Evolutionary conservation across 2,113 vertebrate species (phyloP).

Genomic region (Syngnathoides biaculeatus): DNA sequence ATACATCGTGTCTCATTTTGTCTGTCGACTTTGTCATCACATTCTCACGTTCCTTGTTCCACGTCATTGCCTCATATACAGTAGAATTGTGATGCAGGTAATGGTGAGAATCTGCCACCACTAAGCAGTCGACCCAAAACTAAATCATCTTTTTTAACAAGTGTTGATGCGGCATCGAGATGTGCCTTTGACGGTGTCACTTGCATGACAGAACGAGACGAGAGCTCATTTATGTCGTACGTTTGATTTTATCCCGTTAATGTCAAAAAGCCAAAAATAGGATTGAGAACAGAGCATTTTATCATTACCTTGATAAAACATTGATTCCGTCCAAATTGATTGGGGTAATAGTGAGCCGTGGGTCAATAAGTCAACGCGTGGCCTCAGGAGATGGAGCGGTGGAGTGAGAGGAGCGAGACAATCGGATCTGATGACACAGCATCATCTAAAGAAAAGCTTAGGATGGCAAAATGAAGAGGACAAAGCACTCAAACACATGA

Average conservation of each 20-base stretch:
- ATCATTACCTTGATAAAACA: background rate
- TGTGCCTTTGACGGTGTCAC: background rate
- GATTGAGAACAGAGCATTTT: background rate
- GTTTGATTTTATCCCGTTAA: background rate
- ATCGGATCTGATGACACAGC: conserved; percentile 60
- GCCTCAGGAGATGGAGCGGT: conserved; percentile 35
- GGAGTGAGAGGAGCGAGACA: conserved; percentile 43
- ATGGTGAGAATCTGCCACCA: too few relatives aligned
- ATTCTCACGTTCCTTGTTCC: too few relatives aligned
- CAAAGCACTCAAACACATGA: conserved; percentile 39
- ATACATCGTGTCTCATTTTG: too few relatives aligned
- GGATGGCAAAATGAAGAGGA: conserved; percentile 48
- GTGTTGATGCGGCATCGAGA: too few relatives aligned
- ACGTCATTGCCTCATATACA: too few relatives aligned
- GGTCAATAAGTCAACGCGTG: conserved; percentile 23
- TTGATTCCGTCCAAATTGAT: background rate
- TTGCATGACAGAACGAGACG: background rate
- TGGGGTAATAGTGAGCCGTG: conserved; percentile 15
- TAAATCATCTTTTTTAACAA: too few relatives aligned
- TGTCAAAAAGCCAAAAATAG: background rate
- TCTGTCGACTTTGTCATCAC: too few relatives aligned
- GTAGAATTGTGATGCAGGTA: too few relatives aligned
- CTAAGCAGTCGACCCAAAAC: too few relatives aligned
- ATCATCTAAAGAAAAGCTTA: conserved; percentile 43
- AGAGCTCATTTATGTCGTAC: background rate